Evolutionary conservation across 2,888 invertebrate genomes (phyloP).

Genomic region (Proisotoma minuta): DNA sequence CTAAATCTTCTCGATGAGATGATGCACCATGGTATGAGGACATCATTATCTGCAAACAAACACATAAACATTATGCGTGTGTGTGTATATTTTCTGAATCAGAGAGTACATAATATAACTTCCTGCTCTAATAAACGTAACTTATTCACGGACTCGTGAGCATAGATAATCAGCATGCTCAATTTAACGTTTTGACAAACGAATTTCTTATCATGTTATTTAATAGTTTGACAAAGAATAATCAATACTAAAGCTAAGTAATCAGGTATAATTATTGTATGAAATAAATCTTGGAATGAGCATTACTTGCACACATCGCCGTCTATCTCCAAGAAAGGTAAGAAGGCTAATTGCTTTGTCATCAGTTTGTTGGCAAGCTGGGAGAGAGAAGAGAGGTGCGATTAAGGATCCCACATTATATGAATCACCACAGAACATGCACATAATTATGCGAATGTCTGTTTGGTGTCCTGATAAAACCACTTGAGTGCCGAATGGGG

Average conservation of each 20-base stretch:
- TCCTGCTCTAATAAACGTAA: neutral
- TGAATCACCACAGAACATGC: constrained; percentile 94
- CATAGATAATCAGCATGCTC: neutral
- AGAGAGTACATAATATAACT: neutral
- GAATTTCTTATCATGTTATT: neutral
- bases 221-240: too few relatives aligned
- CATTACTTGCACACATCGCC: constrained; percentile 46
- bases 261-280: too few relatives aligned
- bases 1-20: constrained; percentile 83
- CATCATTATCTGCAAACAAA: constrained; percentile 60
- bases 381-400: constrained; percentile 78
- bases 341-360: constrained; percentile 85
- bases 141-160: neutral
- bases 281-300: too few relatives aligned
- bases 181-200: neutral
- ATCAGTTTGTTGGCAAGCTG: constrained; percentile 77
- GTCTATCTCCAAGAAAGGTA: constrained; percentile 66
- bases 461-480: constrained; percentile 39
- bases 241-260: too few relatives aligned
- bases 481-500: constrained; percentile 43
- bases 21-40: constrained; percentile 92
- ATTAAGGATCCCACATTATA: constrained; percentile 72
- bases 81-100: neutral
- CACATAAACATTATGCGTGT: neutral
- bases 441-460: constrained; percentile 71